A percentile compares a stretch with the other conserved stretches of the same genome.
Conservation (phyloP, 2,113 vertebrate species). For the Bettongia penicillata region DNA sequence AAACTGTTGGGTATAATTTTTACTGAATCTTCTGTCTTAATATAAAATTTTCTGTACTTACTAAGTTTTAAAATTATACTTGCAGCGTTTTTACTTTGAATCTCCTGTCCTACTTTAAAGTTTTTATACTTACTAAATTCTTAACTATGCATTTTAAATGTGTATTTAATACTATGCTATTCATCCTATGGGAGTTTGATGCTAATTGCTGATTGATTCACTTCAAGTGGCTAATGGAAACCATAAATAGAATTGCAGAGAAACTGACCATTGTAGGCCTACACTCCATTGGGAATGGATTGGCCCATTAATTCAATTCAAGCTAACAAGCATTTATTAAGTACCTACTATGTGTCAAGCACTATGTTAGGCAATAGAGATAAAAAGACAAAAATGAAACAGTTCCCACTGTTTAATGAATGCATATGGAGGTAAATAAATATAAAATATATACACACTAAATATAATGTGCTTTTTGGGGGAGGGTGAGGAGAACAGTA, state of each 20-base stretch:
- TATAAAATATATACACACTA: neutral
- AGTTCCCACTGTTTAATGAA: neutral
- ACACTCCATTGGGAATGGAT: neutral
- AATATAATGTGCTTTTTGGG: neutral
- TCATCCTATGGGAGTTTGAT: neutral
- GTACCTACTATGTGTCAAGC: neutral
- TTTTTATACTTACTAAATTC: constrained; percentile 20
- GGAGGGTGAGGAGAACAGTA: neutral
- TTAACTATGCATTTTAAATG: neutral
- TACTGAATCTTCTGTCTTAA: neutral
- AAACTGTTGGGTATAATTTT: neutral
- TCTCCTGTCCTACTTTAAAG: neutral
- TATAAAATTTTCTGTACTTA: neutral
- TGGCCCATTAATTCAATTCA: neutral
- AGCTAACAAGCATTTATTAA: neutral
- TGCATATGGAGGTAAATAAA: neutral
- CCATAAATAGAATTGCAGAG: neutral
- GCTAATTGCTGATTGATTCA: neutral
- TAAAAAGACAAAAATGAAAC: neutral
- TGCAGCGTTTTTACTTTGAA: neutral
- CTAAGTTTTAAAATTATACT: neutral
- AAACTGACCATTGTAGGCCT: neutral
- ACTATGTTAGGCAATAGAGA: neutral
- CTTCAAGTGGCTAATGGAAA: neutral
- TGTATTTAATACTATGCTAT: neutral